Percentiles rank a stretch among this genome's conserved stretches.
phyloP scores from a whole-genome alignment of 2,113 vertebrate genomes.

The Aleadryas rufinucha region DNA sequence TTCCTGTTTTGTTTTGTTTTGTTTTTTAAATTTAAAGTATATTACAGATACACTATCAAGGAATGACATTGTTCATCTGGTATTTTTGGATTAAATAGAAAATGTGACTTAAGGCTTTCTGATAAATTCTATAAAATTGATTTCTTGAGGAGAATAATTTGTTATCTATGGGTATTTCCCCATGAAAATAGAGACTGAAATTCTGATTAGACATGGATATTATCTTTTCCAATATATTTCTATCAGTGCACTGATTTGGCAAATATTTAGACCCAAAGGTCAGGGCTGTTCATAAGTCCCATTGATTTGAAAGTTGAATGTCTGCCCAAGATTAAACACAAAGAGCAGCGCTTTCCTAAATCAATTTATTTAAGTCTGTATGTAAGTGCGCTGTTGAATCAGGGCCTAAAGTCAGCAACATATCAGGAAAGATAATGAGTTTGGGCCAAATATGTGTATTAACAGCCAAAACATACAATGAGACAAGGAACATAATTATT shows the following conservation, averaged over 20 bases:
- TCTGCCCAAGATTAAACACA: conserved; percentile 23
- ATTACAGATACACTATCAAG: background rate
- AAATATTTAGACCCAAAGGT: conserved; percentile 44
- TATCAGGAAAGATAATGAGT: background rate
- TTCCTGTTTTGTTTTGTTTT: background rate
- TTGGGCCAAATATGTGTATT: background rate
- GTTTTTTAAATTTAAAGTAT: background rate
- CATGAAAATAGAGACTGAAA: conserved; percentile 11
- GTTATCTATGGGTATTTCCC: conserved; percentile 32
- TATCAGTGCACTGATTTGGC: conserved; percentile 45
- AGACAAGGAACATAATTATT: background rate
- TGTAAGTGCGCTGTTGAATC: conserved; percentile 31
- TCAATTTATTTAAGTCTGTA: conserved; percentile 22
- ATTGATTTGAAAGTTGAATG: conserved; percentile 21
- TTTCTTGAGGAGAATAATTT: conserved; percentile 26
- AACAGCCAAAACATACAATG: background rate
- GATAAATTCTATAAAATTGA: conserved; percentile 16
- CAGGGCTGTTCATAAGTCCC: conserved; percentile 6
- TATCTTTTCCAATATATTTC: conserved; percentile 33
- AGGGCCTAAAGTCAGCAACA: background rate
- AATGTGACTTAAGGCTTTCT: background rate
- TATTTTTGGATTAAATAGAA: background rate
- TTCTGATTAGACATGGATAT: conserved; percentile 38
- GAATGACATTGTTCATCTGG: background rate
- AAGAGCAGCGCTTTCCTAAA: conserved; percentile 31